Conservation (phyloP, 2,888 invertebrate genomes). For the Monopis laevigella region DNA sequence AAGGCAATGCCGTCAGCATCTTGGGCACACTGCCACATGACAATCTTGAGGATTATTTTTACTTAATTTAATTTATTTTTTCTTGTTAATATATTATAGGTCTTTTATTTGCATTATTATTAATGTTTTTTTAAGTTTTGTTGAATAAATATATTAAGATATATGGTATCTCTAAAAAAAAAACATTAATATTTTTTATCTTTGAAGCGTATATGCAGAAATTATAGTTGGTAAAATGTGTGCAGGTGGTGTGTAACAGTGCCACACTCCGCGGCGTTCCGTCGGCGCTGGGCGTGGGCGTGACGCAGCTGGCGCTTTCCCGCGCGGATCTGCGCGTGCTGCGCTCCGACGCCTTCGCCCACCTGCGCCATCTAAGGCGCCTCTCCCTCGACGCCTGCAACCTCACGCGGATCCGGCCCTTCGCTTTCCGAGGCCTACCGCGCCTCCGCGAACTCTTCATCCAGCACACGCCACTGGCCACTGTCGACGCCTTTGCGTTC, state of each 20-base stretch:
- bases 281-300: constrained; percentile 76
- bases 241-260: constrained; percentile 88
- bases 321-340: constrained; percentile 86
- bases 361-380: constrained; percentile 81
- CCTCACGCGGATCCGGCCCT: constrained; percentile 81
- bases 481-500: constrained; percentile 85
- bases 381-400: constrained; percentile 89
- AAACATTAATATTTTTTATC: too few species aligned
- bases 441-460: constrained; percentile 83
- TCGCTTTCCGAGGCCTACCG: constrained; percentile 85
- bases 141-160: too few species aligned
- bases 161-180: too few species aligned
- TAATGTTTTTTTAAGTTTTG: too few species aligned
- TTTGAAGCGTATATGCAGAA: too few species aligned
- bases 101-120: too few species aligned
- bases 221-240: too few species aligned
- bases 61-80: too few species aligned
- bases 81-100: too few species aligned
- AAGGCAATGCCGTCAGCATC: too few species aligned
- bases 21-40: too few species aligned
- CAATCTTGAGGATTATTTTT: too few species aligned
- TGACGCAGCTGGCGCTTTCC: constrained; percentile 86
- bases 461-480: constrained; percentile 84
- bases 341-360: constrained; percentile 83
- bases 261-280: constrained; percentile 84